Evolutionary conservation across 1,140 invertebrate species (phyloP), one percentile per base, ranked within the genome.

Genomic region (Alviniconcha marisindica): DNA sequence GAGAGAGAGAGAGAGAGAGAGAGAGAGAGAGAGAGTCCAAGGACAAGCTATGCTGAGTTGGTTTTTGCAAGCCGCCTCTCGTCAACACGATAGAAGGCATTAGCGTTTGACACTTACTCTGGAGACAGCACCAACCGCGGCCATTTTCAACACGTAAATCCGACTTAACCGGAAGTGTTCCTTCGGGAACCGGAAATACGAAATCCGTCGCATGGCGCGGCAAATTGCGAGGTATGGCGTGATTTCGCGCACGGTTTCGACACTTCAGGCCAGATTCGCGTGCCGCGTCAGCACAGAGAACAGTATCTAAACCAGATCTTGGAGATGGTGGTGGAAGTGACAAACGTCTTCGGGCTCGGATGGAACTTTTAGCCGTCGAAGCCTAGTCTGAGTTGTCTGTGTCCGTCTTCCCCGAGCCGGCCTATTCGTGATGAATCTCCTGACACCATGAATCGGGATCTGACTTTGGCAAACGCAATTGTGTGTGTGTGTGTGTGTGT

Each of bases 121-220:
- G 44, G 7, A 5, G 44, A 18, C 44, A 18, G 5, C 44, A 48
- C 44, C 5, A 18, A 48, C 44, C 74, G 40, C 42, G 42, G n/a
- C 21, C 74, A 77, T 51, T 51, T 51, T 77, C 21, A 54, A 77
- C 44, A 51, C 74, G 42, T 77, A 44, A 54, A 44, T 51, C 28
- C 44, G 42, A 48, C 42, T n/a, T 12, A 28, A 54, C 38, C 74
- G 74, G 74, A 77, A 77, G 74, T 24, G 74, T 28, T 77, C 33
- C 74, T 54, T 33, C 42, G 31, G 18, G 44, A 77, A 44, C 74
- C 74, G 74, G 74, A 77, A 77, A 77, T 77, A 54, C 74, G 74
- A 51, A 77, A 77, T 77, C 74, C 74, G 74, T 31, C 74, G 74
- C 42, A 21, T 54, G 42, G n/a, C 44, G 74, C 74, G 51, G 51